A percentile compares a stretch with the other conserved stretches of the same genome.
Evolutionary conservation across 1,140 invertebrate species (phyloP).

Genomic region (Apis cerana): DNA sequence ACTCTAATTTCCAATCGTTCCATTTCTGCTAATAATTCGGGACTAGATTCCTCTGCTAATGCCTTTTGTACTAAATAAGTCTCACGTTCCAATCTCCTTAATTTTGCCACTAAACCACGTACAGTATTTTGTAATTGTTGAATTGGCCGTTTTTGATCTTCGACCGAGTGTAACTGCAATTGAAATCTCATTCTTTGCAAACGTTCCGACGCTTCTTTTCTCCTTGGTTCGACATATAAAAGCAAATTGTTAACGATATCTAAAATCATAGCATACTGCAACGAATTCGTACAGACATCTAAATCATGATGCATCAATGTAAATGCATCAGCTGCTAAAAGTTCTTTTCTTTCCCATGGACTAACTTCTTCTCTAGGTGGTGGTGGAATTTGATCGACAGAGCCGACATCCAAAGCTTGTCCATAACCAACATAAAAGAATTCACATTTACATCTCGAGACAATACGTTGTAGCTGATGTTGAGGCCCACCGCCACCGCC

Average conservation of each 20-base stretch:
- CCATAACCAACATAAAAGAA: slow-evolving; percentile 98
- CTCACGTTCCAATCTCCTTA: slow-evolving; percentile 93
- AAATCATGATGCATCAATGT: slow-evolving; percentile 99
- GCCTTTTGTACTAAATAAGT: slow-evolving; percentile 89
- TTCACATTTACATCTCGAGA: slow-evolving; percentile 98
- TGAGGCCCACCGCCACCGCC: slow-evolving; percentile 86
- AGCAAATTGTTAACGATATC: slow-evolving; percentile 99
- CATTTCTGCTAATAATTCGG: slow-evolving; percentile 85
- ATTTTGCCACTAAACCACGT: slow-evolving; percentile 88
- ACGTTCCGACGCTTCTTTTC: slow-evolving; percentile 94
- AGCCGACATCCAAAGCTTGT: slow-evolving; percentile 88
- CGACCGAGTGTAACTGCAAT: slow-evolving; percentile 92
- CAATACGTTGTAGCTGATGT: slow-evolving; percentile 94
- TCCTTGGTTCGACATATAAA: slow-evolving; percentile 97
- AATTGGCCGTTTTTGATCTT: slow-evolving; percentile 95
- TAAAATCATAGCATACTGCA: slow-evolving; percentile 97
- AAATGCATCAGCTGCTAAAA: slow-evolving; percentile 95
- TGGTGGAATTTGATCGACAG: slow-evolving; percentile 84
- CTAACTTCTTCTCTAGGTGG: slow-evolving; percentile 86
- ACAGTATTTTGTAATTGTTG: slow-evolving; percentile 95
- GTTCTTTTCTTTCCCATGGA: slow-evolving; percentile 89
- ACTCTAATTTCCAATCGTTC: slow-evolving; percentile 88
- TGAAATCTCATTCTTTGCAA: slow-evolving; percentile 96
- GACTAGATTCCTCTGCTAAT: slow-evolving; percentile 71
- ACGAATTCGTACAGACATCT: slow-evolving; percentile 97